phyloP scores from a whole-genome alignment of 2,888 invertebrate genomes.

The Tridacna crocea region DNA sequence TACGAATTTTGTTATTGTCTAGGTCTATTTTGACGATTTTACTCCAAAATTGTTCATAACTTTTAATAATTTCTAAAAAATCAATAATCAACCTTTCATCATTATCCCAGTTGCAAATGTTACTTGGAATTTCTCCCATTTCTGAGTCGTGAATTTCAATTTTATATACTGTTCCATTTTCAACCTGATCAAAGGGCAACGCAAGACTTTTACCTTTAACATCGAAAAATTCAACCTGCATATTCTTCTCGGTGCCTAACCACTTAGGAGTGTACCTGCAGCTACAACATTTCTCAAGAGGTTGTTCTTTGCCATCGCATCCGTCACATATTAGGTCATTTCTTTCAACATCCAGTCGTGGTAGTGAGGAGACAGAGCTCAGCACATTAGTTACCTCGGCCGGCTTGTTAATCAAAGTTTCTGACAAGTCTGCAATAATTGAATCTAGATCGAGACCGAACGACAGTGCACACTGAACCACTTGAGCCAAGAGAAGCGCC shows the following conservation, averaged over 20 bases:
- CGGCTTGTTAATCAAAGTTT: too few relatives aligned
- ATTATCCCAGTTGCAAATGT: slow-evolving; percentile 45
- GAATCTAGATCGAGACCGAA: too few relatives aligned
- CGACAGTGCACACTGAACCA: too few relatives aligned
- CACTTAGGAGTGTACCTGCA: slow-evolving; percentile 29
- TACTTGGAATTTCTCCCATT: slow-evolving; percentile 44
- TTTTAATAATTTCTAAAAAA: background rate
- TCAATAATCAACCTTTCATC: background rate
- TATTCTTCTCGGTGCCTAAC: background rate
- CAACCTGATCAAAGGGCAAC: background rate
- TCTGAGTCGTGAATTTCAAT: slow-evolving; percentile 14
- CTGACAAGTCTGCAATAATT: too few relatives aligned
- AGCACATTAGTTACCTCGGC: too few relatives aligned
- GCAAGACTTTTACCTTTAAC: slow-evolving; percentile 33
- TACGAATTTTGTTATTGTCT: slow-evolving; percentile 30
- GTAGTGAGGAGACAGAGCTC: too few relatives aligned
- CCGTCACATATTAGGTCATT: background rate
- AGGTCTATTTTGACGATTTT: slow-evolving; percentile 33
- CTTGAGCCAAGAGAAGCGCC: too few relatives aligned
- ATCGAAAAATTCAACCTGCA: slow-evolving; percentile 35
- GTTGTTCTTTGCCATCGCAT: background rate
- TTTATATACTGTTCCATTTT: slow-evolving; percentile 15
- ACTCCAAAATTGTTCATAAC: slow-evolving; percentile 9
- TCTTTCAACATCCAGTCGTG: background rate
- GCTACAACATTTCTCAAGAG: slow-evolving; percentile 33